phyloP scores from a whole-genome alignment of 2,797 vertebrate genomes.

The Arctocebus calabarensis region DNA sequence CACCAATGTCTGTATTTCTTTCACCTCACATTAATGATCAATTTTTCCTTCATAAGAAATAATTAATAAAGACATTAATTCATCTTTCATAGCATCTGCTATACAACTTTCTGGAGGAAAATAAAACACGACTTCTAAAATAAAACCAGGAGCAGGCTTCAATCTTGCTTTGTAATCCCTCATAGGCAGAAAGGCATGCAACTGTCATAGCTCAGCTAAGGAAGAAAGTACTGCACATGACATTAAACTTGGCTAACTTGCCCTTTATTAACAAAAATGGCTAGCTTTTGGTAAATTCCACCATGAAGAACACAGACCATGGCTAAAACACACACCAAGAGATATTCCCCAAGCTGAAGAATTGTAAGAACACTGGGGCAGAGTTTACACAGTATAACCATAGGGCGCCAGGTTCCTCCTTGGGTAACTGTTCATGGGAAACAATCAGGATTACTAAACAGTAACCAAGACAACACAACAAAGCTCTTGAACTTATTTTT shows the following conservation, averaged over 20 bases:
- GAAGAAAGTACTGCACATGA: not conserved
- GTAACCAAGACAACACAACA: not conserved
- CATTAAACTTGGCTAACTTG: slow-evolving; percentile 68
- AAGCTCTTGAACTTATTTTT: not conserved
- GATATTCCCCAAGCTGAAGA: not conserved
- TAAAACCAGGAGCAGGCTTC: not conserved
- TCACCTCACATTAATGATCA: not conserved
- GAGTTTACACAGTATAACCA: not conserved
- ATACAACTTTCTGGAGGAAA: not conserved
- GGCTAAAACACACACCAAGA: not conserved
- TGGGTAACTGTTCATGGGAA: not conserved
- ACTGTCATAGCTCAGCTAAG: too few relatives aligned
- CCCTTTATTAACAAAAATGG: slow-evolving; percentile 85
- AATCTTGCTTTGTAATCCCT: rapidly evolving
- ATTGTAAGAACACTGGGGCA: not conserved
- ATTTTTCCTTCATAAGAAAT: not conserved
- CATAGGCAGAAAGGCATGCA: not conserved
- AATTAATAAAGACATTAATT: not conserved
- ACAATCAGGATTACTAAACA: not conserved
- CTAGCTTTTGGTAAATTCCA: slow-evolving; percentile 82
- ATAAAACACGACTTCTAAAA: not conserved
- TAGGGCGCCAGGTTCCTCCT: not conserved
- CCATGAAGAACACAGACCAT: slow-evolving; percentile 76
- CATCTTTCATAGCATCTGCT: not conserved
- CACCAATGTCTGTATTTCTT: not conserved